Percentiles rank a stretch among this genome's conserved stretches.
These are phyloP conservation scores for Lutjanus campechanus DNA, from an alignment of 2,797 vertebrate genomes.

Conservation along the genomic window DNA sequence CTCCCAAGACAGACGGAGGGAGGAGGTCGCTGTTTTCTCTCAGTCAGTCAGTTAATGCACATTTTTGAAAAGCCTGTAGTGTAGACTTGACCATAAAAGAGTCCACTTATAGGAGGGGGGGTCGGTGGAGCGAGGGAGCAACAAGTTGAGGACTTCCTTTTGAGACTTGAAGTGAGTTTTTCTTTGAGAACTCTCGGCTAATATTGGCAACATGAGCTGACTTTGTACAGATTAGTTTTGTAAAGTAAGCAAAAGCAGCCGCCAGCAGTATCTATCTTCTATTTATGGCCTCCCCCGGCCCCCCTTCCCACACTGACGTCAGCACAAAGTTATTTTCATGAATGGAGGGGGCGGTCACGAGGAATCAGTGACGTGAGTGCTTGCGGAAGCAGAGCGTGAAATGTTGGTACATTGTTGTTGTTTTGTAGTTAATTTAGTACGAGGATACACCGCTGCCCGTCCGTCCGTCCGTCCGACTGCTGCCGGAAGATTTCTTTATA, in stretches of 20 bases:
- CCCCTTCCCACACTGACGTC: conserved; percentile 85
- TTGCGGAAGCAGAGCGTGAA: conserved; percentile 90
- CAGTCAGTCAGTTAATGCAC: conserved; percentile 58
- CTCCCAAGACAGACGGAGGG: conserved; percentile 50
- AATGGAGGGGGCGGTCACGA: conserved; percentile 92
- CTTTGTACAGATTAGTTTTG: conserved; percentile 67
- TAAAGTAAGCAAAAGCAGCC: conserved; percentile 79
- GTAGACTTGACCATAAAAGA: conserved; percentile 35
- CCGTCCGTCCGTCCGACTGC: not conserved
- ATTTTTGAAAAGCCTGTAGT: conserved; percentile 62
- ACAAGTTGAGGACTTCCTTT: not conserved
- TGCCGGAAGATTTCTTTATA: conserved; percentile 56
- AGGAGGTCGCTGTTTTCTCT: conserved; percentile 60
- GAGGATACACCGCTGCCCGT: conserved; percentile 71
- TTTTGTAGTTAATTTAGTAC: conserved; percentile 87
- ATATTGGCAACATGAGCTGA: conserved; percentile 21
- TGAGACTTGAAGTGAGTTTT: not conserved
- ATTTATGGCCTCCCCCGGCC: conserved; percentile 81
- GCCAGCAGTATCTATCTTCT: conserved; percentile 81
- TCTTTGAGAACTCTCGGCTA: not conserved
- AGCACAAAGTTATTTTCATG: conserved; percentile 92
- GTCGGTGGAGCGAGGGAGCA: conserved; percentile 12
- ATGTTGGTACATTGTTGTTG: conserved; percentile 91
- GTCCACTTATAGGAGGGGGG: not conserved
- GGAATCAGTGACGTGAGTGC: conserved; percentile 87